phyloP scores from a whole-genome alignment of 2,113 vertebrate genomes.

The Clarias macrocephalus region DNA sequence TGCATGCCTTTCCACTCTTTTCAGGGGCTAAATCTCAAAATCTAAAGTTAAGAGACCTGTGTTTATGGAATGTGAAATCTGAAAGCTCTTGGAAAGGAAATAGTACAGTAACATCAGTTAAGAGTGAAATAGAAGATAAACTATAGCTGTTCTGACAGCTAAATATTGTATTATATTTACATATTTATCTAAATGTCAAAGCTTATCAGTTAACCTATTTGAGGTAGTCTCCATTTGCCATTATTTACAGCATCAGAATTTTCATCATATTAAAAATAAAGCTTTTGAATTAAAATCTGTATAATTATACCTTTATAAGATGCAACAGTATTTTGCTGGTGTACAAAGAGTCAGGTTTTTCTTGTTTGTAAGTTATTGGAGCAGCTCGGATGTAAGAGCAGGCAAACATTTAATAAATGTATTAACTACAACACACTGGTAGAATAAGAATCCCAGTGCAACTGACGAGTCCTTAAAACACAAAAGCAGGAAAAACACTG shows the following conservation, averaged over 20 bases:
- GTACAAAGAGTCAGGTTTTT: not conserved
- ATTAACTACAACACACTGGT: too few relatives aligned
- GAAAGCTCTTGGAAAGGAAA: conserved; percentile 16
- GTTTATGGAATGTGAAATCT: conserved; percentile 20
- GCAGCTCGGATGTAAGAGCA: too few relatives aligned
- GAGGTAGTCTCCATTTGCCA: not conserved
- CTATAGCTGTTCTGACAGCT: not conserved
- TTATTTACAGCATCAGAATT: not conserved
- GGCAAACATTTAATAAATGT: too few relatives aligned
- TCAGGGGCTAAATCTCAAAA: conserved; percentile 48
- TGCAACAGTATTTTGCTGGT: not conserved
- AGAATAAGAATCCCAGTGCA: too few relatives aligned
- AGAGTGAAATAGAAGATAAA: not conserved
- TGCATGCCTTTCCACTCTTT: conserved; percentile 35
- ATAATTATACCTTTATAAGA: not conserved
- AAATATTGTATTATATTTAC: conserved; percentile 46
- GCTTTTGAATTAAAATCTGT: not conserved
- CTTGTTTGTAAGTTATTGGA: too few relatives aligned
- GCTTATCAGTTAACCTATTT: conserved; percentile 43
- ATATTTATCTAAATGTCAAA: conserved; percentile 36
- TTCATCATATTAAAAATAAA: not conserved
- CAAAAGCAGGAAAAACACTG: not conserved
- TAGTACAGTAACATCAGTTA: conserved; percentile 29
- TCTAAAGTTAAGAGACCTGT: conserved; percentile 5
- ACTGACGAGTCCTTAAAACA: too few relatives aligned